Percentiles rank a stretch among this genome's conserved stretches.
phyloP scores from a whole-genome alignment of 2,888 invertebrate genomes.

The Tenthredo notha region DNA sequence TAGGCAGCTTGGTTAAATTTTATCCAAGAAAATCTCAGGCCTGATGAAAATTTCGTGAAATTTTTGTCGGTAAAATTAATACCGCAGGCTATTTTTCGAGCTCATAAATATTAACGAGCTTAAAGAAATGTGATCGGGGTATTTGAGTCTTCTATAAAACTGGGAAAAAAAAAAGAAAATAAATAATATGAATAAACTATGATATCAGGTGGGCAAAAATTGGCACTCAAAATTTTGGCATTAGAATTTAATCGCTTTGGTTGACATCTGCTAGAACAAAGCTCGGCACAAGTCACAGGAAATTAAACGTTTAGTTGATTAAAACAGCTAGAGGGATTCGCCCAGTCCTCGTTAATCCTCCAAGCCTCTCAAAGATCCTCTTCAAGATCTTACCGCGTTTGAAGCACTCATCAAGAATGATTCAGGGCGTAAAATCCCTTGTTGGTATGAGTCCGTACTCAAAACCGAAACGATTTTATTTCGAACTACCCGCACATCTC shows the following conservation, averaged over 20 bases:
- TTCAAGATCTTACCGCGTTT: background rate
- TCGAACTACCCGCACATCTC: background rate
- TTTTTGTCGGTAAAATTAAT: background rate
- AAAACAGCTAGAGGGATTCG: background rate
- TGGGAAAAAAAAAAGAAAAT: too few relatives aligned
- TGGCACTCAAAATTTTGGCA: background rate
- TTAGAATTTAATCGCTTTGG: background rate
- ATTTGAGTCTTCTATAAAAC: background rate
- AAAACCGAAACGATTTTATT: background rate
- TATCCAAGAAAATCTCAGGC: background rate
- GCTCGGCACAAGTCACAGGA: background rate
- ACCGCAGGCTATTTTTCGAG: background rate
- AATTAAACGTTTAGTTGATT: constrained; percentile 31
- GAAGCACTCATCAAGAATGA: background rate
- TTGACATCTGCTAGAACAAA: background rate
- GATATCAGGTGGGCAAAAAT: background rate
- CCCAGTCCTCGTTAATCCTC: background rate
- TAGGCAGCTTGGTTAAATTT: background rate
- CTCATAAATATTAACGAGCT: background rate
- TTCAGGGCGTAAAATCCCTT: background rate
- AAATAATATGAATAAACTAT: background rate
- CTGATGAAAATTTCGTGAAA: background rate
- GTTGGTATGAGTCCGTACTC: background rate
- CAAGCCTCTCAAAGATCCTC: background rate
- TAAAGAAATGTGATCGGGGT: background rate